A percentile compares a stretch with the other conserved stretches of the same genome.
Conservation (phyloP, 2,113 vertebrate genomes). For the Urocolius indicus region DNA sequence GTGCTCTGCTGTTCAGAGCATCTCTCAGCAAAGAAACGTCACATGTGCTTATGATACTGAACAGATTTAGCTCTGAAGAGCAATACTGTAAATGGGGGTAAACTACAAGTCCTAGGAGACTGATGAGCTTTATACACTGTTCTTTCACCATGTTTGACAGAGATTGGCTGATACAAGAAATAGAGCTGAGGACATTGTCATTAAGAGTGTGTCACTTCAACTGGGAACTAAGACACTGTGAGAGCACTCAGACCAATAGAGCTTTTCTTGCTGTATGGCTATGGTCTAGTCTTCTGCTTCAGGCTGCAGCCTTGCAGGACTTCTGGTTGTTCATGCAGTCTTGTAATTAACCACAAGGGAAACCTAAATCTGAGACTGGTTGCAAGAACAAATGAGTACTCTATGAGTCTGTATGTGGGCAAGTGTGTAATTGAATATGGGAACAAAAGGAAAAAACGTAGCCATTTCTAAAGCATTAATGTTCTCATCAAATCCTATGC, state of each 20-base stretch:
- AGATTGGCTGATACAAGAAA: background rate
- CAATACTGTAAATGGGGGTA: background rate
- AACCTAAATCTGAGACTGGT: background rate
- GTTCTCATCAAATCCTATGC: background rate
- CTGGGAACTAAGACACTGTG: background rate
- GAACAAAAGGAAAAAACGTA: background rate
- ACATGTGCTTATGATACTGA: fast-evolving
- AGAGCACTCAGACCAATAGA: background rate
- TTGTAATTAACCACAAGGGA: background rate
- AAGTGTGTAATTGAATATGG: background rate
- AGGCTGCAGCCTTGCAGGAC: background rate
- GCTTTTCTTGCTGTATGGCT: background rate
- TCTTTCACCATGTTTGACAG: fast-evolving
- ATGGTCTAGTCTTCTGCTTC: background rate
- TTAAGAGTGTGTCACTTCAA: background rate
- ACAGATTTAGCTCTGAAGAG: background rate
- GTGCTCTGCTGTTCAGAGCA: background rate
- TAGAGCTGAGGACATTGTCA: background rate
- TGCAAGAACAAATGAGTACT: background rate
- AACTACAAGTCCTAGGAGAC: background rate
- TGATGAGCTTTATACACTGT: background rate
- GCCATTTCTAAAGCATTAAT: conserved; percentile 7
- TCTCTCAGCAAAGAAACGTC: background rate
- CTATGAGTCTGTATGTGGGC: background rate
- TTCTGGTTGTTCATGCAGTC: background rate